Base-by-base conservation (phyloP, 1,140 invertebrate species). In the Frieseomelitta varia region DNA sequence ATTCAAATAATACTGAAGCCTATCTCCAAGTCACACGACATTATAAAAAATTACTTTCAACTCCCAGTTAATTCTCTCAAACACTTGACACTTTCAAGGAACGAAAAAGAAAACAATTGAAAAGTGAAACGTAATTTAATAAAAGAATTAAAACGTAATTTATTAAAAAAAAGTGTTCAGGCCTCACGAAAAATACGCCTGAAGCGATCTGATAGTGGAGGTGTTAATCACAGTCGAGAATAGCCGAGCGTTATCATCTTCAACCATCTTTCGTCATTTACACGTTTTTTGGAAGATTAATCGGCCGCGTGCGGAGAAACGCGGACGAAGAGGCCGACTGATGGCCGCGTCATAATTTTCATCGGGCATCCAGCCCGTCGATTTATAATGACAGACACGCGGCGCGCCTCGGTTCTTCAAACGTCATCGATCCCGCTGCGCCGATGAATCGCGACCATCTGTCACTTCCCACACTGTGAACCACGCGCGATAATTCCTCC, bases 311-410 rank as follows among this genome's bases (percentile, higher is more conserved):
- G 47, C 34, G 21, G 68, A 47, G 67, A 68, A 68, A 67, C 27
- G 27, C 19, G 65, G 15, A 67, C 65, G 10, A 67, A 65, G 63
- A 27, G 27, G 68, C n/a, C 68, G 39, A 69, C 39, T 69, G 68
- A 69, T 69, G 68, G 39, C 39, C 34, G 39, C 68, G 68, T 69
- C 15, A 69, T 69, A 47, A 69, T 69, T 69, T 69, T 69, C 68
- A 69, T 69, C 68, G 68, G 34, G 39, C 68, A 39, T 47, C 21
- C 68, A 1, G 19, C 0, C 12, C 68, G 19, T 65, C 34, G 68
- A 69, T 69, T 69, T 69, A 69, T 69, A 69, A 69, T 69, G 68
- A 69, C 68, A 69, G 68, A 47, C 68, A 69, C 68, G 39, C 68
- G 68, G 68, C 21, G 34, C 68, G 19, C 21, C 34, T 69, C 68